Evolutionary conservation across 2,888 invertebrate genomes (phyloP).

Genomic region (Dioctria linearis): DNA sequence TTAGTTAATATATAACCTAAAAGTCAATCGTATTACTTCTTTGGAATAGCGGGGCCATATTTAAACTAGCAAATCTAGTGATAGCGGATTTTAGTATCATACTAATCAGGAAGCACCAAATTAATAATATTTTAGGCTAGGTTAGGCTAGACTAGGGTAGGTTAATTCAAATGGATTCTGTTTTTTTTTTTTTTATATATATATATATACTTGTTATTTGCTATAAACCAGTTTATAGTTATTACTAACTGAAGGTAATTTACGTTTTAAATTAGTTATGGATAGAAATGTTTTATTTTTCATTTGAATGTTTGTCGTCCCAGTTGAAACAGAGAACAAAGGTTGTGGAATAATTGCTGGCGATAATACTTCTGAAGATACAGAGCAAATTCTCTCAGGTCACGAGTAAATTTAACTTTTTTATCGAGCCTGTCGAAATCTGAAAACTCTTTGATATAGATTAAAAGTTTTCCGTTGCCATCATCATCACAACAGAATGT

Average conservation of each 20-base stretch:
- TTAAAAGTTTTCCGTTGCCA: too few species aligned
- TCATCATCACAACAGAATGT: too few species aligned
- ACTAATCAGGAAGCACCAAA: slow-evolving; percentile 54
- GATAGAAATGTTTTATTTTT: neutral
- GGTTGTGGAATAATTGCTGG: too few species aligned
- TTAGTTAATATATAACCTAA: slow-evolving; percentile 27
- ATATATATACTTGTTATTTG: too few species aligned
- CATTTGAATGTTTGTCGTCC: neutral
- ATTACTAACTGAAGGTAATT: slow-evolving; percentile 34
- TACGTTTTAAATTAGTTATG: neutral
- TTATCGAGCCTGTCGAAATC: too few species aligned
- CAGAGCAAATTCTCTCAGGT: too few species aligned
- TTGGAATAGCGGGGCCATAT: slow-evolving; percentile 72
- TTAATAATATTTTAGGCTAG: slow-evolving; percentile 21
- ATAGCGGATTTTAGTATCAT: slow-evolving; percentile 19
- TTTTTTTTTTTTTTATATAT: too few species aligned
- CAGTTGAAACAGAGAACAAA: neutral
- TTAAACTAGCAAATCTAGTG: slow-evolving; percentile 58
- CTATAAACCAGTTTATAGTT: neutral
- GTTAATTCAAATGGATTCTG: neutral
- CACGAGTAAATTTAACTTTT: too few species aligned
- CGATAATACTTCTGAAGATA: too few species aligned
- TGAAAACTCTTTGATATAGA: too few species aligned
- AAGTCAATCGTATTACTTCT: slow-evolving; percentile 47
- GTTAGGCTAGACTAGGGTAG: slow-evolving; percentile 36